These are phyloP conservation scores for Condylostylus longicornis DNA, from an alignment of 1,140 invertebrate genomes.

Conservation along the genomic window DNA sequence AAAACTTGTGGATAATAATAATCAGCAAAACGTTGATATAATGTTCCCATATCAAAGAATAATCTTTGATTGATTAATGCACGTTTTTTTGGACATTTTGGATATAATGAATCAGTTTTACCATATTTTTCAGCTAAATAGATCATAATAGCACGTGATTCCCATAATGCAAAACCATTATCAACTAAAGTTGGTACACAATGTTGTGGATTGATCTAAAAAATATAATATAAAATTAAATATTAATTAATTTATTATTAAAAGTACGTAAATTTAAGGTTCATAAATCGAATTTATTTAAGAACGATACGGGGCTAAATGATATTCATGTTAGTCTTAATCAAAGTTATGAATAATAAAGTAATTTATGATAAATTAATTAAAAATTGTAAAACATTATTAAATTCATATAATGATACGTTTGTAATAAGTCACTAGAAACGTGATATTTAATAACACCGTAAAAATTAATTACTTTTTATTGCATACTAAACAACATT, in stretches of 20 bases:
- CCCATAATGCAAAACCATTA: conserved; percentile 46
- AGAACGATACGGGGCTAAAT: too few species aligned
- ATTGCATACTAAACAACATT: too few species aligned
- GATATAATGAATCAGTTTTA: conserved; percentile 51
- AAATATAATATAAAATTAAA: conserved; percentile 4
- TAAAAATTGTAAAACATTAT: too few species aligned
- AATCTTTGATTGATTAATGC: conserved; percentile 57
- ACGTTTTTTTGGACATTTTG: conserved; percentile 46
- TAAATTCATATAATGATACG: too few species aligned
- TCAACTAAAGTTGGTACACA: conserved; percentile 52
- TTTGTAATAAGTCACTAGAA: too few species aligned
- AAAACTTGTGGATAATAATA: conserved; percentile 58
- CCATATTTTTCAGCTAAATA: conserved; percentile 55
- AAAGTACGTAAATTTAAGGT: background rate
- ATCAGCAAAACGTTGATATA: conserved; percentile 44
- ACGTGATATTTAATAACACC: too few species aligned
- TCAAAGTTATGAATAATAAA: too few species aligned
- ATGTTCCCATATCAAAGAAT: conserved; percentile 54
- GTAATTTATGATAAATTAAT: too few species aligned
- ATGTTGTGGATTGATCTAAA: conserved; percentile 35
- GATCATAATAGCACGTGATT: conserved; percentile 56
- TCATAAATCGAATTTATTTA: background rate
- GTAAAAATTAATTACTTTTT: too few species aligned
- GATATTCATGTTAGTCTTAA: too few species aligned
- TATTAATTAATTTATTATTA: background rate